Evolutionary conservation across 92 coral and sea anemone genomes (phyloP).

Genomic region (Bergia sp.): DNA sequence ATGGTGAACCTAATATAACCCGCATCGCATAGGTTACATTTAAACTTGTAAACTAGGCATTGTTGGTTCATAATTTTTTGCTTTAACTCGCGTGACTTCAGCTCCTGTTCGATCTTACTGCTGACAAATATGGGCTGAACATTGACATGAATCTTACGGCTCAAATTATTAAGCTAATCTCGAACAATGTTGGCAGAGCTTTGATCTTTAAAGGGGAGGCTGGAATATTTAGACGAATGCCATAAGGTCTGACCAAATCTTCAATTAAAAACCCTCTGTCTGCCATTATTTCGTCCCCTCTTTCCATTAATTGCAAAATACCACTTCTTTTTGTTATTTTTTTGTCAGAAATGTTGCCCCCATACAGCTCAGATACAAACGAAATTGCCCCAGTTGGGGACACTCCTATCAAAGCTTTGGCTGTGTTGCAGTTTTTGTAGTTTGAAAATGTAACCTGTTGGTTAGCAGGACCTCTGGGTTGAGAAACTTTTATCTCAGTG

Average conservation of each 20-base stretch:
- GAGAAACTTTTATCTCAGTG: neutral
- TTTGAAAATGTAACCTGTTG: slow-evolving; percentile 25
- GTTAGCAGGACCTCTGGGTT: slow-evolving; percentile 5
- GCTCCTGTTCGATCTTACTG: too few relatives aligned
- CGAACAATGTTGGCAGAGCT: too few relatives aligned
- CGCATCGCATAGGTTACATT: too few relatives aligned
- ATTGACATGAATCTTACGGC: too few relatives aligned
- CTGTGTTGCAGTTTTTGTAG: slow-evolving; percentile 49
- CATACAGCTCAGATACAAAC: slow-evolving; percentile 51
- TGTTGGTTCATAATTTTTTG: too few relatives aligned
- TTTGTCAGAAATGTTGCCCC: neutral
- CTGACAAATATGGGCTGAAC: too few relatives aligned
- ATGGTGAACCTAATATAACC: too few relatives aligned
- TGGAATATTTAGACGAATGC: slow-evolving; percentile 44
- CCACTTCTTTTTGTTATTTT: slow-evolving; percentile 48
- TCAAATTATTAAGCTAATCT: too few relatives aligned
- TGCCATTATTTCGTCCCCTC: slow-evolving; percentile 42
- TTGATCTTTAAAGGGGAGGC: neutral
- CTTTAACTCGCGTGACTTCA: too few relatives aligned
- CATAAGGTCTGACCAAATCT: slow-evolving; percentile 36
- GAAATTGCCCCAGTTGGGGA: slow-evolving; percentile 45
- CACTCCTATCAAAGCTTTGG: slow-evolving; percentile 40
- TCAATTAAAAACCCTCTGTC: slow-evolving; percentile 52
- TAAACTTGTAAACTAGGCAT: too few relatives aligned
- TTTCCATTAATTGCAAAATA: slow-evolving; percentile 36